phyloP scores from a whole-genome alignment of 2,888 invertebrate species.

The Apomyelois bistriatella region DNA sequence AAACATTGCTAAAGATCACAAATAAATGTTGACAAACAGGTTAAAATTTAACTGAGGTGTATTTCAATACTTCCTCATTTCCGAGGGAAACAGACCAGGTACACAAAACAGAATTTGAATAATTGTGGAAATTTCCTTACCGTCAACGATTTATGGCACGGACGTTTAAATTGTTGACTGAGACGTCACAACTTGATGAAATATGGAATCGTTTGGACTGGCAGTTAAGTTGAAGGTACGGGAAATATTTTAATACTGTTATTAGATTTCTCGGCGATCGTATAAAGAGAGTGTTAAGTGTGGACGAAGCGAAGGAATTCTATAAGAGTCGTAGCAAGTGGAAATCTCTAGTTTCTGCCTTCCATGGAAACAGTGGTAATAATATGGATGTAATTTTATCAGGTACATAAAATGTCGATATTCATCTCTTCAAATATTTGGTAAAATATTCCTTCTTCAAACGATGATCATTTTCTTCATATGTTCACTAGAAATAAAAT shows the following conservation, averaged over 20 bases:
- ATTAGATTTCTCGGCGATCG: not conserved
- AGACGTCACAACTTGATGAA: constrained; percentile 33
- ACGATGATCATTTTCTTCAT: no score
- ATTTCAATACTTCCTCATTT: constrained; percentile 4
- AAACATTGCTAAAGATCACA: no score
- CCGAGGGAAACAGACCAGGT: constrained; percentile 1
- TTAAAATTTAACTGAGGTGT: not conserved
- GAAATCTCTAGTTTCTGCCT: no score
- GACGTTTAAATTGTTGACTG: constrained; percentile 27
- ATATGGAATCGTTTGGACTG: constrained; percentile 31
- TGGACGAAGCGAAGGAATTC: no score
- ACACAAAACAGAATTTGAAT: constrained; percentile 46
- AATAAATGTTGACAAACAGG: not conserved
- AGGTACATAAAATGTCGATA: no score
- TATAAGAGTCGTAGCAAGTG: no score
- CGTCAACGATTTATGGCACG: constrained; percentile 35
- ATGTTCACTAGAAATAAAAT: no score
- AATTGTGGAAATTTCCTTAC: constrained; percentile 45
- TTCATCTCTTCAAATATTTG: no score
- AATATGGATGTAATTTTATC: no score
- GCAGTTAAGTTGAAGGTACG: constrained; percentile 20
- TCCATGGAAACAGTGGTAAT: no score
- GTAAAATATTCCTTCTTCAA: no score
- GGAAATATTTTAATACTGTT: constrained; percentile 20
- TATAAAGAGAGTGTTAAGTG: no score